These are phyloP conservation scores for Globodera rostochiensis DNA, from an alignment of 1,140 invertebrate species.

Conservation along the genomic window DNA sequence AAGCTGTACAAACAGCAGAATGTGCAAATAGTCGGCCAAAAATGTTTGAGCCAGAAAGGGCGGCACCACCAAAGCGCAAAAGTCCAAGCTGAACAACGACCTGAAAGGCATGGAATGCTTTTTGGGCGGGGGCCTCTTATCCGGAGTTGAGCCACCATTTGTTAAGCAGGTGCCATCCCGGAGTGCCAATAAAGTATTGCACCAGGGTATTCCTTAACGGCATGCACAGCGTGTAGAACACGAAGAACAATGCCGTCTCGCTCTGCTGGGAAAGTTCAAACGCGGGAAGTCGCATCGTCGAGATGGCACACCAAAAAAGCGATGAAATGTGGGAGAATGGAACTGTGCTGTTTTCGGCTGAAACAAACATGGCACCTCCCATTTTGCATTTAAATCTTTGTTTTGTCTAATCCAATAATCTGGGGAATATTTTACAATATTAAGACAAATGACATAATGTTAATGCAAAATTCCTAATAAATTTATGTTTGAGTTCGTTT, in stretches of 20 bases:
- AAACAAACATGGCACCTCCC: too few species aligned
- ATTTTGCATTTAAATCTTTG: too few species aligned
- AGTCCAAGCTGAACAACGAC: conserved; percentile 40
- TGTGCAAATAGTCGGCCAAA: conserved; percentile 32
- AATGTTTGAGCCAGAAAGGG: conserved; percentile 40
- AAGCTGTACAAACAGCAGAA: neutral
- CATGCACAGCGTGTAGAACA: conserved; percentile 13
- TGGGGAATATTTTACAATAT: too few species aligned
- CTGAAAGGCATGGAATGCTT: conserved; percentile 14
- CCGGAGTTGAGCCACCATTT: neutral
- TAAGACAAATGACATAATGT: too few species aligned
- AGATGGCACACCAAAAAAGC: too few species aligned
- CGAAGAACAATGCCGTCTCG: conserved; percentile 16
- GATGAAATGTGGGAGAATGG: too few species aligned
- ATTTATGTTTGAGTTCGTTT: too few species aligned
- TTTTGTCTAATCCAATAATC: too few species aligned
- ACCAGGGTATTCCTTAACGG: conserved; percentile 26
- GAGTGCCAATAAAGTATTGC: conserved; percentile 3
- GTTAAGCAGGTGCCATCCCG: conserved; percentile 4
- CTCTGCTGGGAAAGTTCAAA: conserved; percentile 5
- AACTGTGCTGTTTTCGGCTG: too few species aligned
- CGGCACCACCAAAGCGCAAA: conserved; percentile 41
- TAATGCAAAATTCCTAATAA: too few species aligned
- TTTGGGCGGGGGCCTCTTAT: neutral
- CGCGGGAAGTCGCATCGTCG: neutral